phyloP scores from a whole-genome alignment of 2,113 vertebrate genomes.

The Ploceus nigricollis region DNA sequence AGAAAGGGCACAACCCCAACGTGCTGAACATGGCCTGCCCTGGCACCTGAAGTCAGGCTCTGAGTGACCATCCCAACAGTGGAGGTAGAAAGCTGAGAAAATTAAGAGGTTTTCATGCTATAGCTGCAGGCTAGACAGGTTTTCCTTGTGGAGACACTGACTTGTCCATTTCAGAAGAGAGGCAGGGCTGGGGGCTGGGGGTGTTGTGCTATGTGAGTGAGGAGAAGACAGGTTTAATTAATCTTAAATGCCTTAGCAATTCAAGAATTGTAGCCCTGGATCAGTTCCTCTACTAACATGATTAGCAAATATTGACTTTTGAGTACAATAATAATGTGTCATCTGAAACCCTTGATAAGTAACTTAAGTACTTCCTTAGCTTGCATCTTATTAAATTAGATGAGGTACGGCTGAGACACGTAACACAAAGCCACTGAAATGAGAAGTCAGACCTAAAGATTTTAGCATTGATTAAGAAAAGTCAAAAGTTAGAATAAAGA shows the following conservation, averaged over 20 bases:
- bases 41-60: not conserved
- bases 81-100: not conserved
- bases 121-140: not conserved
- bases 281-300: slow-evolving; percentile 79
- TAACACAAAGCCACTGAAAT: slow-evolving; percentile 70
- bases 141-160: not conserved
- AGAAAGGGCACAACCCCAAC: not conserved
- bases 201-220: not conserved
- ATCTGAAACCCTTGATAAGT: slow-evolving; percentile 82
- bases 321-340: slow-evolving; percentile 80
- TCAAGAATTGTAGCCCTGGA: slow-evolving; percentile 74
- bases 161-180: slow-evolving; percentile 2
- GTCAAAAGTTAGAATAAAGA: slow-evolving; percentile 51
- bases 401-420: slow-evolving; percentile 62
- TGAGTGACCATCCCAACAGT: not conserved
- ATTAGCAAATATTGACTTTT: slow-evolving; percentile 85
- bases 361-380: slow-evolving; percentile 81
- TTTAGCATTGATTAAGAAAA: slow-evolving; percentile 76
- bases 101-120: not conserved
- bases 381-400: slow-evolving; percentile 80
- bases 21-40: not conserved
- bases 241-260: slow-evolving; percentile 76
- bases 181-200: not conserved
- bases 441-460: slow-evolving; percentile 74
- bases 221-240: slow-evolving; percentile 73